Conservation (phyloP, 2,113 vertebrate species). For the Dicerorhinus sumatrensis region DNA sequence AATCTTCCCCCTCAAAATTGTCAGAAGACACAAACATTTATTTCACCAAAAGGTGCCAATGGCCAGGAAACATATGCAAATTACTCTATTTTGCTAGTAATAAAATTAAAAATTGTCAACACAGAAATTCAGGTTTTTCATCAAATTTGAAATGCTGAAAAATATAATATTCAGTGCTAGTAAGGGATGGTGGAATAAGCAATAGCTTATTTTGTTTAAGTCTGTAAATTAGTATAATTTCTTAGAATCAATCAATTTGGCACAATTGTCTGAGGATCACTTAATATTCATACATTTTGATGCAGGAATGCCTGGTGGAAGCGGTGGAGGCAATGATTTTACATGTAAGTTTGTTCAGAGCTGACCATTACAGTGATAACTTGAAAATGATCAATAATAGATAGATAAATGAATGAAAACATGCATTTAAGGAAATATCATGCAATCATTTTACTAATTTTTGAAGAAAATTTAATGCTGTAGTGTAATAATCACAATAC, state of each 20-base stretch:
- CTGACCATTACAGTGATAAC: background rate
- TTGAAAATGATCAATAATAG: background rate
- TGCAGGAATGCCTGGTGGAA: background rate
- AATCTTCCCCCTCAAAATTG: background rate
- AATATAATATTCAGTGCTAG: background rate
- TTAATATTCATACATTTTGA: background rate
- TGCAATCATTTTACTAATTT: background rate
- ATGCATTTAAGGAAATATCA: background rate
- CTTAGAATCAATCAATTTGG: background rate
- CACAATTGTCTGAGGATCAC: background rate
- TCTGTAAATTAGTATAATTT: background rate
- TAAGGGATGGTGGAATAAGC: background rate
- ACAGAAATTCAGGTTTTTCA: constrained; percentile 10
- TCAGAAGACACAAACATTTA: background rate
- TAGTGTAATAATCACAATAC: background rate
- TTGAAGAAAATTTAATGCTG: background rate
- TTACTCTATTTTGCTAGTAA: background rate
- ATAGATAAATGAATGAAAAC: background rate
- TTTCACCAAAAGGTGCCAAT: background rate
- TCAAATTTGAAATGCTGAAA: background rate
- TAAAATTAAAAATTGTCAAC: constrained; percentile 6
- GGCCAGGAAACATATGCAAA: background rate
- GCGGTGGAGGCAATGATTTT: background rate
- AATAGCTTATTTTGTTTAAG: background rate
- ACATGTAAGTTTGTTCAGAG: background rate